Evolutionary conservation across 2,888 invertebrate species (phyloP), one percentile per base, ranked within the genome.

Genomic region (Myathropa florea): DNA sequence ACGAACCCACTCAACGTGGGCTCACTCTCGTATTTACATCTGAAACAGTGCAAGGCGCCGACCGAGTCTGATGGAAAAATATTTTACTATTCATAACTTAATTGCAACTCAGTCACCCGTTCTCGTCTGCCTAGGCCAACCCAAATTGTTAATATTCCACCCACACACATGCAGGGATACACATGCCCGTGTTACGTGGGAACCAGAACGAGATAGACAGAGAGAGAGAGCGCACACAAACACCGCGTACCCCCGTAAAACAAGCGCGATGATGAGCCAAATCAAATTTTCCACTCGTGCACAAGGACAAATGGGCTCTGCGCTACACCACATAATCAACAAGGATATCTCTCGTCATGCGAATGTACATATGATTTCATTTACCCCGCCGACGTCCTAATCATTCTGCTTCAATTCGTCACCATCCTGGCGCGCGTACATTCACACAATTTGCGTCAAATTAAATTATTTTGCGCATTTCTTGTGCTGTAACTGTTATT

Each of bases 71-170:
- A 36, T 30, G 46, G 7, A 46, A 72, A 78, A 67, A 78, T 61
- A 67, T 61, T 72, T 68, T 67, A 24, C 78, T 39, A 61, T 78
- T 79, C 72, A 83, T 67, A 82, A 78, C 78, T 78, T 72, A 78
- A 83, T 72, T 83, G 78, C 61, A 39, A 61, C 64, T 24, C 55
- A 60, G 36, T 65, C 82, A 55, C 14, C 63, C 59, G 61, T 3
- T 3, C 24, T 28, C 24, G 33, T 14, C 6, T 33, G 24, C 36
- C 59, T 59, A 57, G 64, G 36, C 53, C 28, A 24, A 63, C 26
- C 55, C 53, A 39, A 70, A 60, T 77, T 21, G 65, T 65, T 64
- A 77, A 64, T 72, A 72, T 60, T 67, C 46, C 67, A 67, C 30
- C 60, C 61, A 33, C 67, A 55, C 39, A 83, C 67, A 9, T 18